Evolutionary conservation across 1,140 invertebrate species (phyloP).

Genomic region (Onthophagus taurus): DNA sequence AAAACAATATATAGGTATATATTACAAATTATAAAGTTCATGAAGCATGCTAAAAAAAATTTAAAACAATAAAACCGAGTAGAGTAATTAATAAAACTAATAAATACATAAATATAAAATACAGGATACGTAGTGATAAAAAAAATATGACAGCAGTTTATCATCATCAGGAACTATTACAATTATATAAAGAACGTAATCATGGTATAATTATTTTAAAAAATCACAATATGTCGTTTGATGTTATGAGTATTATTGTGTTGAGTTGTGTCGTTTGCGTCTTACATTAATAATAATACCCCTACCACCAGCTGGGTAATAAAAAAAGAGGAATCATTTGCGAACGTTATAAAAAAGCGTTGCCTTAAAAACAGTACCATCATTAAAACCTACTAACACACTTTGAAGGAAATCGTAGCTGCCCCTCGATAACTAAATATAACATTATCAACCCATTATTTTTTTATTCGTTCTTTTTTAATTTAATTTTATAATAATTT

Average conservation of each 20-base stretch:
- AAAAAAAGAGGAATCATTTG: no score
- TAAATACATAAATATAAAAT: conserved; percentile 18
- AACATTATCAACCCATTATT: no score
- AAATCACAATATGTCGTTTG: conserved; percentile 19
- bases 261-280: conserved; percentile 6
- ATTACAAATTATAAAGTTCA: no score
- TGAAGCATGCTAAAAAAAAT: neutral
- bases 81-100: conserved; percentile 16
- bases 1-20: no score
- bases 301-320: conserved; percentile 3
- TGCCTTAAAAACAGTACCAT: no score
- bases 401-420: conserved; percentile 6
- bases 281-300: conserved; percentile 9
- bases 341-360: no score
- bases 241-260: conserved; percentile 23
- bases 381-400: conserved; percentile 11
- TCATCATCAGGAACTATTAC: conserved; percentile 17
- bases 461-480: no score
- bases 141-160: conserved; percentile 16
- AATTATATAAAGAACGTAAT: conserved; percentile 20
- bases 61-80: neutral
- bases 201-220: conserved; percentile 18
- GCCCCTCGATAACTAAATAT: no score
- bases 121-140: conserved; percentile 15
- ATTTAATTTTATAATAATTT: no score